These are phyloP conservation scores for Cinclus cinclus DNA, from an alignment of 2,113 vertebrate species.

Conservation along the genomic window DNA sequence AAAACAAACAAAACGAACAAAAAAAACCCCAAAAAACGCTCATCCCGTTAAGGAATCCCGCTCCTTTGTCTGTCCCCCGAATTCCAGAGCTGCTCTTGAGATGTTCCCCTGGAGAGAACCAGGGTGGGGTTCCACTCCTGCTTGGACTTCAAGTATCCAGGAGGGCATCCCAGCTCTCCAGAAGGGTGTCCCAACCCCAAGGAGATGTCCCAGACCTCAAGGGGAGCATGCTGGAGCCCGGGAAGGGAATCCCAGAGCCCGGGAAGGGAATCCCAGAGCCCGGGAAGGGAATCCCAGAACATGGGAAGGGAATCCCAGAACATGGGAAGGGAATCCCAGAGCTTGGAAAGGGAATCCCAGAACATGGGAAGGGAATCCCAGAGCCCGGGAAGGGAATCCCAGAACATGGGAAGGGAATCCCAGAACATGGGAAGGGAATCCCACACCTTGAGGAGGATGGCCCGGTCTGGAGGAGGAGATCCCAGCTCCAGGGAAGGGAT, in stretches of 20 bases:
- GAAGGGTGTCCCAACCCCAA: neutral
- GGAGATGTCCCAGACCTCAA: neutral
- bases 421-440: neutral
- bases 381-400: neutral
- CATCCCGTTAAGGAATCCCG: neutral
- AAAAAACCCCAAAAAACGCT: neutral
- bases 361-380: neutral
- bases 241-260: neutral
- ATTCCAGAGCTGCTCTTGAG: slow-evolving; percentile 48
- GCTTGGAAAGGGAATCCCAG: neutral
- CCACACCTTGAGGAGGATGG: neutral
- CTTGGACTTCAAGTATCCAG: neutral
- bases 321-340: neutral
- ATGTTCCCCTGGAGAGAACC: slow-evolving; percentile 11
- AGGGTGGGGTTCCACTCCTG: neutral
- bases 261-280: neutral
- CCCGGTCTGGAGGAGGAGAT: neutral
- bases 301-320: neutral
- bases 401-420: neutral
- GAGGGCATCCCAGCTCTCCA: neutral
- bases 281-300: neutral
- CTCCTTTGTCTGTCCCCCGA: neutral
- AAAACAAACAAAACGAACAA: slow-evolving; percentile 5
- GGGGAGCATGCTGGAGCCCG: accelerated
- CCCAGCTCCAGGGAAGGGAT: neutral